phyloP scores from a whole-genome alignment of 2,888 invertebrate genomes.

The Beris morrisii region DNA sequence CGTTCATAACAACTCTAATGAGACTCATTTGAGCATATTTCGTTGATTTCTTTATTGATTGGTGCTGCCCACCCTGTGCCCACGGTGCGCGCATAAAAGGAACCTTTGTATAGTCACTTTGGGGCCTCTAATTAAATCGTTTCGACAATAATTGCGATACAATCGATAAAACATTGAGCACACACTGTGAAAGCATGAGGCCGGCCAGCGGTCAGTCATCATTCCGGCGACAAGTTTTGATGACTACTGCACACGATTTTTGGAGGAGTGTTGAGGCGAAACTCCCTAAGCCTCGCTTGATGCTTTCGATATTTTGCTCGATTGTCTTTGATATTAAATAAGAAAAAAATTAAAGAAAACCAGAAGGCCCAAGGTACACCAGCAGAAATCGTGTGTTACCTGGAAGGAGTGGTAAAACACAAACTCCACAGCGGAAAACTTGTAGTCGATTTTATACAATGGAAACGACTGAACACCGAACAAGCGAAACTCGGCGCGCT shows the following conservation, averaged over 20 bases:
- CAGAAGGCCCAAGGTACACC: too few relatives aligned
- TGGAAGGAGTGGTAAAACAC: too few relatives aligned
- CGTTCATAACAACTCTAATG: too few relatives aligned
- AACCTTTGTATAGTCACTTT: conserved; percentile 19
- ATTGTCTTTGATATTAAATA: too few relatives aligned
- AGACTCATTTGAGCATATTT: background rate
- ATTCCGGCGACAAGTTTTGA: conserved; percentile 26
- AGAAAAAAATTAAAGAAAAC: too few relatives aligned
- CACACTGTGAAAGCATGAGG: conserved; percentile 35
- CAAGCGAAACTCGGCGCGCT: too few relatives aligned
- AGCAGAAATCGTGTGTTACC: too few relatives aligned
- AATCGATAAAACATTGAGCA: conserved; percentile 36
- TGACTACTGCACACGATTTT: background rate
- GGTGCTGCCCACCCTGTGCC: background rate
- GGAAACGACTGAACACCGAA: too few relatives aligned
- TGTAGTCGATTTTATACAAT: too few relatives aligned
- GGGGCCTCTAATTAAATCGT: conserved; percentile 38
- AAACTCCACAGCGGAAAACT: too few relatives aligned
- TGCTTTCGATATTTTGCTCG: background rate
- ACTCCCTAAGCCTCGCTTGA: background rate
- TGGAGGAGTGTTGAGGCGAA: too few relatives aligned
- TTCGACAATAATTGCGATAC: conserved; percentile 35
- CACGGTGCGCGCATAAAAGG: background rate
- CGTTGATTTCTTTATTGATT: conserved; percentile 12
- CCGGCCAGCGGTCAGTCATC: conserved; percentile 26